Base-by-base conservation (phyloP, 2,888 invertebrate genomes). In the Lasioglossum calceatum region DNA sequence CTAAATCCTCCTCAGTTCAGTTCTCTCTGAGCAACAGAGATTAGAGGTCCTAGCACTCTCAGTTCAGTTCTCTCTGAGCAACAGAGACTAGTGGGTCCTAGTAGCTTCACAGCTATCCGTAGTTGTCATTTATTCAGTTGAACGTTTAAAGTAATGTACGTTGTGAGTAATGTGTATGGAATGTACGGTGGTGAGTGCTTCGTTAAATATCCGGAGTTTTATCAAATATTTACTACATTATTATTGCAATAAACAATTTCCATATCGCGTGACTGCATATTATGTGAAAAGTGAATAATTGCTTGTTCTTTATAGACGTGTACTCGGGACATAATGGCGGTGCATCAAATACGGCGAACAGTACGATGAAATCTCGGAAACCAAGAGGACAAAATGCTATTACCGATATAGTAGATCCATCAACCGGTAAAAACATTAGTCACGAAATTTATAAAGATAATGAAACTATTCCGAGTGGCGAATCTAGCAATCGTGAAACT, bases 401-500 rank as follows among this genome's bases (percentile, higher is more conserved):
- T 74, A 80, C 89, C 61, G 94, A 95, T 84, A 96, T 96, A 27
- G 95, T 96, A 27, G 93, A 96, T 93, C 96, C 96, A 2, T 88
- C 93, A 77, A 96, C 96, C 64, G 95, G 96, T 86, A 96, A 96
- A 95, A 96, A 96, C 87, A 95, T 96, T 82, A 95, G 96, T 78
- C 95, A 95, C 58, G 96, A 96, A 88, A 94, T 95, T 89, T 95
- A 95, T 92, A 93, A 95, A 89, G 96, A 96, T 92, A 96, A 96
- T 91, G 95, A 94, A 93, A 95, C 95, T 92, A 94, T 95, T 91
- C 91, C 95, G 89, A 95, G 95, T 92, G 95, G 95, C 85, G 96
- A 96, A 88, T 94, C 95, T 76, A 96, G 95, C 91, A 96, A 96
- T 92, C 95, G 96, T 88, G 96, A 96, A 92, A 96, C 96, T 61